A percentile compares a stretch with the other conserved stretches of the same genome.
Conservation (phyloP, 2,888 invertebrate species). For the Hydraecia micacea region DNA sequence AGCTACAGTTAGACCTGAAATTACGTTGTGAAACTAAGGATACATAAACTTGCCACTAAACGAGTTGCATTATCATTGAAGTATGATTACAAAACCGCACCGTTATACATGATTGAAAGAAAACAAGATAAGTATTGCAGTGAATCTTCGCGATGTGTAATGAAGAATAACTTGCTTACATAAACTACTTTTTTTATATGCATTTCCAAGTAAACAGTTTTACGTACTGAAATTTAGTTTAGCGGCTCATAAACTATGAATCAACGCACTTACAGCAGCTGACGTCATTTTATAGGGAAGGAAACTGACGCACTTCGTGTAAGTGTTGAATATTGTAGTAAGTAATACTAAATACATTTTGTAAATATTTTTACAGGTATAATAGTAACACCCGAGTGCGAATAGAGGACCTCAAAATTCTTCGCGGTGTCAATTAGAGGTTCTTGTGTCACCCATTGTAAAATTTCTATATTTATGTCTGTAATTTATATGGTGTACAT, state of each 20-base stretch:
- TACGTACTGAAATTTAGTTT: conserved; percentile 35
- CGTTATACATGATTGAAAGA: conserved; percentile 17
- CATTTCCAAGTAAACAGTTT: conserved; percentile 32
- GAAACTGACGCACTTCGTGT: conserved; percentile 51
- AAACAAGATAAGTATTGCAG: conserved; percentile 17
- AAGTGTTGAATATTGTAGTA: background rate
- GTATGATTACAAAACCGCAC: conserved; percentile 12
- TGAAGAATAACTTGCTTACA: conserved; percentile 23
- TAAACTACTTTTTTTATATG: conserved; percentile 13
- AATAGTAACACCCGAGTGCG: background rate
- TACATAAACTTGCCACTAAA: conserved; percentile 21
- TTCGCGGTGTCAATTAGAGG: too few species aligned
- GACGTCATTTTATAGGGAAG: conserved; percentile 59
- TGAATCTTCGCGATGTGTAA: conserved; percentile 34
- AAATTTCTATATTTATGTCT: too few species aligned
- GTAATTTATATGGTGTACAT: too few species aligned
- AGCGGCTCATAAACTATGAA: conserved; percentile 50
- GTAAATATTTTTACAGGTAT: conserved; percentile 23
- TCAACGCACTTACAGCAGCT: conserved; percentile 48
- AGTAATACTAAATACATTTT: conserved; percentile 5
- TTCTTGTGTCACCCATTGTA: too few species aligned
- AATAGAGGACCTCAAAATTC: background rate
- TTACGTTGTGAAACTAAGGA: conserved; percentile 43
- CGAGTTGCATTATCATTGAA: conserved; percentile 17
- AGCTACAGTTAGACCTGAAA: conserved; percentile 55